These are phyloP conservation scores for Palythoa caribaeorum DNA, from an alignment of 92 coral and sea anemone genomes.

Conservation along the genomic window DNA sequence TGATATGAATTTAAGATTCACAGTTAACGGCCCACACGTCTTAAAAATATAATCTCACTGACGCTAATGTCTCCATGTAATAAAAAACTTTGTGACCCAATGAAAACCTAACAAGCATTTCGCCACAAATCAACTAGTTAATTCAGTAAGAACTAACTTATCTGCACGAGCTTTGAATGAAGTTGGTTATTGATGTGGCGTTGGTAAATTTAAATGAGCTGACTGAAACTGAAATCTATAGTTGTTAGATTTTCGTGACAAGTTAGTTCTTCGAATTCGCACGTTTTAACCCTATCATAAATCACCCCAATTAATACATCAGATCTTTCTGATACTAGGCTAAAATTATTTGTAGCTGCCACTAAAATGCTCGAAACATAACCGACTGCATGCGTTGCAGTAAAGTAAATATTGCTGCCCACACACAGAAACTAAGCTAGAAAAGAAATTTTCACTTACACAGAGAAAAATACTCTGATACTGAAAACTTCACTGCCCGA, in stretches of 20 bases:
- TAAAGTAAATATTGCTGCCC: background rate
- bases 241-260: background rate
- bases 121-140: slow-evolving; percentile 14
- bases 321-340: too few relatives aligned
- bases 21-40: background rate
- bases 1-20: background rate
- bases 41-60: background rate
- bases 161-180: background rate
- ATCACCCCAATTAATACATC: too few relatives aligned
- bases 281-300: too few relatives aligned
- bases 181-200: background rate
- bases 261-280: background rate
- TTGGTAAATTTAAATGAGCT: background rate
- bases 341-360: too few relatives aligned
- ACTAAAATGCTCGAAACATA: too few relatives aligned
- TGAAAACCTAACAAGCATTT: background rate
- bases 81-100: background rate
- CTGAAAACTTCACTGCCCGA: too few relatives aligned
- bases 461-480: background rate
- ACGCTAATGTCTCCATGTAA: background rate
- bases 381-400: background rate
- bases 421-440: background rate
- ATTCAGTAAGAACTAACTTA: background rate
- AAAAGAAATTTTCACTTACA: background rate
- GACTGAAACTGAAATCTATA: background rate